Base-by-base conservation (phyloP, 2,113 vertebrate genomes). In the Chelonoidis abingdonii region DNA sequence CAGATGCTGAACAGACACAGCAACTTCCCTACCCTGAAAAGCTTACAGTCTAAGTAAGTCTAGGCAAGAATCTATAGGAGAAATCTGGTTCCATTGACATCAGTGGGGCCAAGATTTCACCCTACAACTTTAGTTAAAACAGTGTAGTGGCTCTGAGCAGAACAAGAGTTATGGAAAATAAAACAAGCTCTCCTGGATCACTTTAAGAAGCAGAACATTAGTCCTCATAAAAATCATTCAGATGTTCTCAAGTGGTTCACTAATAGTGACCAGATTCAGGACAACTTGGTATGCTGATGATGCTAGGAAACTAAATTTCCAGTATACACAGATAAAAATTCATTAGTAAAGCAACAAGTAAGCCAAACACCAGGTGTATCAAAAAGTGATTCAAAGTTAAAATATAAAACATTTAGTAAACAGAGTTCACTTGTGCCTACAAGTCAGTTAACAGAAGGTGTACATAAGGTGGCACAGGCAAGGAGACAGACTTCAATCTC, bases 131-230 rank as follows among this genome's bases (percentile, higher is more conserved):
- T 29, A 44, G 5, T 53, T 78, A 27, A 31, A 10, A 80, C 29
- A 89, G 50, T 5, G 62, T 2, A 0, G 0, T 24, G 4, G 75
- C 75, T 44, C 75, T 47, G 44, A 78, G 41, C 44, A 47, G 41
- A 89, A 75, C 24, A 81, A 85, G 86, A 83, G 62, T 25, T 52
- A 19, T 4, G 7, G n/a, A 6, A 57, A 89, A 75, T 4, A 75
- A 14, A 87, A 92, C 38, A 92, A 78, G 35, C 8, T 91, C 86
- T 83, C 41, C 59, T 62, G 38, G 80, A 4, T 84, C 86, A 93
- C 3, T 88, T 89, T 69, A 89, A 92, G 87, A 92, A 80, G 50
- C 6, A 83, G 50, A 3, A 83, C 13, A 9, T 17, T 35, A 86
- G 59, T 57, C 57, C 19, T 53, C 3, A 7, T 3, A 29, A 54